phyloP scores from a whole-genome alignment of 1,140 invertebrate species.

The Dufourea novaeangliae region DNA sequence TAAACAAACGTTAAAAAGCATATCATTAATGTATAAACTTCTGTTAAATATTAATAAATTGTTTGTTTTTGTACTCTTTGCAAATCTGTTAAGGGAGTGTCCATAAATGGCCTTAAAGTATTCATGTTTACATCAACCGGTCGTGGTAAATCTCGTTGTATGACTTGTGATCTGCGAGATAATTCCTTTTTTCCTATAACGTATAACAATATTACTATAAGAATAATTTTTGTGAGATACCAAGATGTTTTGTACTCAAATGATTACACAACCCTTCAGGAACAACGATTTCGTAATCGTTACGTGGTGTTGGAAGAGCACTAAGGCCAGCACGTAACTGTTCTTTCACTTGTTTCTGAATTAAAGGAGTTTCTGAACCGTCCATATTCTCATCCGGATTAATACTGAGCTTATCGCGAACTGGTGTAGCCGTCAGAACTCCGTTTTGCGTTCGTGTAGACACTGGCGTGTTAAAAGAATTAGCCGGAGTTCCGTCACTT shows the following conservation, averaged over 20 bases:
- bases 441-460: conserved; percentile 72
- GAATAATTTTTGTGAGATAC: conserved; percentile 1
- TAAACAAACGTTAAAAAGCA: conserved; percentile 41
- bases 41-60: conserved; percentile 3
- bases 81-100: conserved; percentile 91
- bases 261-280: conserved; percentile 88
- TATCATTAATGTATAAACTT: neutral
- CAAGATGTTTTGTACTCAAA: conserved; percentile 2
- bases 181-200: conserved; percentile 85
- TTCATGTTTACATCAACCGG: conserved; percentile 93
- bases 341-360: conserved; percentile 88
- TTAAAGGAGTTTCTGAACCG: conserved; percentile 85
- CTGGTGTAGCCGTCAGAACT: conserved; percentile 83
- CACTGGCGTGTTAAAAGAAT: conserved; percentile 76
- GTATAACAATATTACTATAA: conserved; percentile 24
- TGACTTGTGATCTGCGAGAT: conserved; percentile 91
- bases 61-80: conserved; percentile 84
- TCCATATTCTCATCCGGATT: conserved; percentile 93
- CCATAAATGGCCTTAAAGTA: conserved; percentile 88
- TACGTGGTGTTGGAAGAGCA: conserved; percentile 93
- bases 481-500: conserved; percentile 76
- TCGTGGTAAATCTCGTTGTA: conserved; percentile 94
- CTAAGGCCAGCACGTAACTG: conserved; percentile 89
- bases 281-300: conserved; percentile 99
- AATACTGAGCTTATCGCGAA: conserved; percentile 97